Evolutionary conservation across 2,113 vertebrate species (phyloP).

Genomic region (Pseudopipra pipra): DNA sequence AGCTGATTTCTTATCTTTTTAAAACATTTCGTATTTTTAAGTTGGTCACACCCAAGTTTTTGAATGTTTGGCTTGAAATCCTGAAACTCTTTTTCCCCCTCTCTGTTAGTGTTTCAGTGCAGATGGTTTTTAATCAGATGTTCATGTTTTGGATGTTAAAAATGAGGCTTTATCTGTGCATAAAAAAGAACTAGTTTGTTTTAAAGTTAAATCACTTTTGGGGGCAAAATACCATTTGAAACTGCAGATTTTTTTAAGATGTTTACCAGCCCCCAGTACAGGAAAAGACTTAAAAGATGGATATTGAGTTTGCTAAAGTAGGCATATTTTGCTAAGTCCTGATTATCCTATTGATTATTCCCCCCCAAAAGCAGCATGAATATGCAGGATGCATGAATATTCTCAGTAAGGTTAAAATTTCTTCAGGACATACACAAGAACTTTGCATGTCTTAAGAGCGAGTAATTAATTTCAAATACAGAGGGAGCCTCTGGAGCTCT

Average conservation of each 20-base stretch:
- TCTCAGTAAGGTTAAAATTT: conserved; percentile 6
- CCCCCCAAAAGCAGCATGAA: not conserved
- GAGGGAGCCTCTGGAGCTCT: not conserved
- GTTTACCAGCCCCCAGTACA: not conserved
- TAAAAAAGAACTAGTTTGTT: not conserved
- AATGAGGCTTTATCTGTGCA: not conserved
- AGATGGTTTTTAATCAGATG: not conserved
- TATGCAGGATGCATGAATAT: not conserved
- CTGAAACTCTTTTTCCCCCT: not conserved
- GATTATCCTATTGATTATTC: not conserved
- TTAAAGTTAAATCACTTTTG: not conserved
- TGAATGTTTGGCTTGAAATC: not conserved
- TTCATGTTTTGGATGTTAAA: not conserved
- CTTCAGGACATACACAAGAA: not conserved
- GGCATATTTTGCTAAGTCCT: not conserved
- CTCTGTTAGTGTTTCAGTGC: rapidly evolving
- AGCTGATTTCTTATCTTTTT: not conserved
- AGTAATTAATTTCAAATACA: not conserved
- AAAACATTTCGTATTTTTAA: not conserved
- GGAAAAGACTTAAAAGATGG: not conserved
- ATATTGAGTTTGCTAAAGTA: not conserved
- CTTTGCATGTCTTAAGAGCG: not conserved
- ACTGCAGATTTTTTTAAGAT: not conserved
- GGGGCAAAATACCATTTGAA: not conserved
- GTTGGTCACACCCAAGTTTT: not conserved